These are phyloP conservation scores for Grapholita molesta DNA, from an alignment of 1,140 invertebrate genomes.

Conservation along the genomic window DNA sequence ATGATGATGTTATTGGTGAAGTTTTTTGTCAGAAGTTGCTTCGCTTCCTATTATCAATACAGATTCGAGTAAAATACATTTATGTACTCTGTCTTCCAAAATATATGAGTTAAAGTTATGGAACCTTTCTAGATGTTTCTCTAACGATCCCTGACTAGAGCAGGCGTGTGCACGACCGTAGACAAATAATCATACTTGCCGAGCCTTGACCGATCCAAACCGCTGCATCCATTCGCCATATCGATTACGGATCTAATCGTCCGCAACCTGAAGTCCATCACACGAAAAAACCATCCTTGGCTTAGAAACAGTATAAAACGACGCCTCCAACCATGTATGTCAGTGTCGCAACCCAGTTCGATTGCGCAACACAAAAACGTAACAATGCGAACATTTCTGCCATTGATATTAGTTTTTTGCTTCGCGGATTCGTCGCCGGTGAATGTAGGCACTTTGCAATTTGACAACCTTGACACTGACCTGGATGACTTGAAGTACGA, in stretches of 20 bases:
- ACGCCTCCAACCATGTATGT: slow-evolving; percentile 61
- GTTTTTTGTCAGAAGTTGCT: no score
- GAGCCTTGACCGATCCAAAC: slow-evolving; percentile 54
- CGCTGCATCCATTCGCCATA: slow-evolving; percentile 37
- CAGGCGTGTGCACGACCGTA: neutral
- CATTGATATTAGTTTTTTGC: slow-evolving; percentile 50
- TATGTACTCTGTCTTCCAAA: neutral
- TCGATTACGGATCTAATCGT: slow-evolving; percentile 37
- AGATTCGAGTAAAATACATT: no score
- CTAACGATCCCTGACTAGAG: neutral
- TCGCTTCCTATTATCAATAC: no score
- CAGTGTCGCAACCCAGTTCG: slow-evolving; percentile 72
- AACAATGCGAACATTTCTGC: slow-evolving; percentile 51
- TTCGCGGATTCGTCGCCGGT: slow-evolving; percentile 46
- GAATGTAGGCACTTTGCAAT: slow-evolving; percentile 34
- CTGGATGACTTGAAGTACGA: slow-evolving; percentile 53
- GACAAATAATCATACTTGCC: slow-evolving; percentile 17
- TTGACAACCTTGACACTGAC: slow-evolving; percentile 51
- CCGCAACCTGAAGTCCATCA: slow-evolving; percentile 41
- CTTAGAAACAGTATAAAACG: slow-evolving; percentile 57
- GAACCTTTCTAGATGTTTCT: neutral
- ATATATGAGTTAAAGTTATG: neutral
- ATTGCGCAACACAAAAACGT: slow-evolving; percentile 56
- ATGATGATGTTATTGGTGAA: no score
- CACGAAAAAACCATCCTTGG: slow-evolving; percentile 52